Percentiles rank a stretch among this genome's conserved stretches.
Evolutionary conservation across 1,140 invertebrate genomes (phyloP).

Genomic region (Reticulitermes speratus): DNA sequence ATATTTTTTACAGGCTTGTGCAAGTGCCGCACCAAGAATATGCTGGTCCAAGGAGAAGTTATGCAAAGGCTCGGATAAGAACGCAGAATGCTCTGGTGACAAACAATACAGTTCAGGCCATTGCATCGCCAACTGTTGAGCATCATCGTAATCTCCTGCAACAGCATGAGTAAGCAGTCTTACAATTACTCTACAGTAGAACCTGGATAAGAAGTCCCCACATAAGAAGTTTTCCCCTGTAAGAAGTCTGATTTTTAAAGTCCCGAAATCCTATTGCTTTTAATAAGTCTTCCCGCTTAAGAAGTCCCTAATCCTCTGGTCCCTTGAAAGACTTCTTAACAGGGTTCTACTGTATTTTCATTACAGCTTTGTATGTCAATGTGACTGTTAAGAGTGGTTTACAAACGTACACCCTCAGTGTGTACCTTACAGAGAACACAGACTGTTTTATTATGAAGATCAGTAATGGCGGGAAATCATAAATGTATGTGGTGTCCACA

Average conservation of each 20-base stretch:
- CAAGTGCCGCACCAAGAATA: background rate
- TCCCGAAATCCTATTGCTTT: no score
- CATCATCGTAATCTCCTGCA: constrained; percentile 2
- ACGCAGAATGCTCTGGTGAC: constrained; percentile 1
- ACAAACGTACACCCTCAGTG: background rate
- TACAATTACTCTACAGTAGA: no score
- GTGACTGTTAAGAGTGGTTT: no score
- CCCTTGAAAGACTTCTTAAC: no score
- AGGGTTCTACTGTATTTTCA: background rate
- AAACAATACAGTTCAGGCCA: constrained; percentile 23
- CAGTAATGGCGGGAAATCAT: no score
- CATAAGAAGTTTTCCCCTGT: no score
- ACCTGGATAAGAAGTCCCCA: no score
- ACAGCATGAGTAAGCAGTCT: constrained; percentile 18
- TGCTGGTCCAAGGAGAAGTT: background rate
- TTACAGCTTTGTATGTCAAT: background rate
- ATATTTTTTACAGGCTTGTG: background rate
- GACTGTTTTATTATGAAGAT: no score
- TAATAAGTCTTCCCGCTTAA: no score
- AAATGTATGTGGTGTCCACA: no score
- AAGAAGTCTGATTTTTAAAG: no score
- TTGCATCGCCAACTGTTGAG: constrained; percentile 6
- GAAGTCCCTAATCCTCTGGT: no score
- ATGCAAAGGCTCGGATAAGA: background rate
- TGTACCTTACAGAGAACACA: background rate